Evolutionary conservation across 2,113 vertebrate species (phyloP), one percentile per base, ranked within the genome.

Genomic region (Osmerus mordax): DNA sequence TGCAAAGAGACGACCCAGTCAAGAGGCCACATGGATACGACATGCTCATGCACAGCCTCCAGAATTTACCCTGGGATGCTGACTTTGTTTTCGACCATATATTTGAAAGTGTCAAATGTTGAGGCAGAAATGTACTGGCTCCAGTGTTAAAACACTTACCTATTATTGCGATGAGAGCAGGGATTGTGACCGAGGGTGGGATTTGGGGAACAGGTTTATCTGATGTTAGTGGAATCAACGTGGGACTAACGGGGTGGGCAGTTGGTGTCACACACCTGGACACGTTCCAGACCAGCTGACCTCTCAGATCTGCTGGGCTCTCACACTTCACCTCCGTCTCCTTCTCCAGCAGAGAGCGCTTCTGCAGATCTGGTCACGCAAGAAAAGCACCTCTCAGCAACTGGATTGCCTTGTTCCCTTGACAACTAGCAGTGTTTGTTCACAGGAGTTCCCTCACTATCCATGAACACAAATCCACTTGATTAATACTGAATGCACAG

Each of bases 271-370:
- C 23, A 65, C 90, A 92, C 58, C 65, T 71, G 0, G 88, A 76
- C 11, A 86, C 29, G 8, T 90, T 87, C 91, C 90, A 92, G 32
- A 90, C 88, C 2, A 71, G 86, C 2, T 0, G 60, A 36, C 85
- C 90, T 23, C 14, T 74, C 64, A 84, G 80, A 15, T 71, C 18
- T 0, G 78, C 16, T 7, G 92, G 91, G 58, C 67, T 86, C 2
- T n/a, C 78, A 28, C 92, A 92, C 3, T 75, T 80, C 29, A 89
- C 85, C 0, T 68, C 62, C 63, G 58, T 59, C 3, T 71, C 70
- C 16, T 80, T 71, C 25, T 81, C 83, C 61, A 94, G 76, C 21
- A 83, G 81, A 67, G 88, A 87, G 11, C 71, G 58, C 36, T 52
- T 88, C 15, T 53, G 77, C 18, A 93, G 71, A 52, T 79, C 93